Evolutionary conservation across 2,113 vertebrate species (phyloP), one percentile per base, ranked within the genome.

Genomic region (Rafetus swinhoei): DNA sequence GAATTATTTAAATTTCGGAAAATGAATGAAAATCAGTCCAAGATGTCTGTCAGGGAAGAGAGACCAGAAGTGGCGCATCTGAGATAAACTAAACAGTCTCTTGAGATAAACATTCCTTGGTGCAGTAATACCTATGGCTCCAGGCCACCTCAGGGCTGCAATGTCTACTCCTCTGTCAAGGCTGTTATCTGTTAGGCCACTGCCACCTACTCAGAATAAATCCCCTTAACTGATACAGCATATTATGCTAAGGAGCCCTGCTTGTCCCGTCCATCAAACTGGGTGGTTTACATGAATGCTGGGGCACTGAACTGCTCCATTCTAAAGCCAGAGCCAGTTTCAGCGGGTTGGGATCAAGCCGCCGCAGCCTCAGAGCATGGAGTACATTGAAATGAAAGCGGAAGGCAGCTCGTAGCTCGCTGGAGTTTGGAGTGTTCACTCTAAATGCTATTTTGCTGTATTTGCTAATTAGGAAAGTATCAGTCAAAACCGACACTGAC

Each of bases 21-120:
- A 96, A 97, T 77, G 91, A 95, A 96, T 88, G 95, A 93, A 97
- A 97, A 91, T 97, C 92, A 97, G 95, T 92, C 93, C 87, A 95
- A 97, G 96, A 95, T 95, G 97, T 95, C 93, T 96, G 90, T 96
- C 87, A 95, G 95, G 88, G 90, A 90, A 69, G 72, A 2, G 25
- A 96, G 85, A 90, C 87, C 92, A 94, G 91, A 89, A 94, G 91
- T 87, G 87, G 88, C 97, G 93, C 87, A 95, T 93, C 92, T 53
- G 95, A 96, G 96, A 98, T 97, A 98, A 98, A 97, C 94, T 95
- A 97, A 98, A 96, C 50, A 95, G 95, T 95, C 97, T 95, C 97
- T 96, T 82, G 96, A 97, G 98, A 96, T 96, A 98, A 98, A 98
- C 97, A 96, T 27, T 87, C 94, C 84, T 62, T 82, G 93, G 95